Percentiles rank a stretch among this genome's conserved stretches.
Conservation (phyloP, 2,113 vertebrate species). For the Chauna torquata region DNA sequence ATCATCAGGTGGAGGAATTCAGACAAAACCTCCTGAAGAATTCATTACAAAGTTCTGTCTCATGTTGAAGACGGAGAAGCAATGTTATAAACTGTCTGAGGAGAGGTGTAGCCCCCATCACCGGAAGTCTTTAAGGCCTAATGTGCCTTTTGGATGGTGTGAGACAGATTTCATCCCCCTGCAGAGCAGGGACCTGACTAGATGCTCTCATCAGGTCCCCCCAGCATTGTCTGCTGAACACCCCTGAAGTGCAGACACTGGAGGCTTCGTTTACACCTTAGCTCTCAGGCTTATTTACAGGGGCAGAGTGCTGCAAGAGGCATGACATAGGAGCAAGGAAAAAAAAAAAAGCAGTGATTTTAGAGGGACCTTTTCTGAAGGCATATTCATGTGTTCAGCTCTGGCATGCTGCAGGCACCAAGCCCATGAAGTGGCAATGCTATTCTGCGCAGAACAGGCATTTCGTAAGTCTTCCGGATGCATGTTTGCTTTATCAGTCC, state of each 20-base stretch:
- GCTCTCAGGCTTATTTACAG: neutral
- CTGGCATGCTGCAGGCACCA: neutral
- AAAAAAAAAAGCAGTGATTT: accelerated
- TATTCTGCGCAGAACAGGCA: neutral
- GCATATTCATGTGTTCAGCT: neutral
- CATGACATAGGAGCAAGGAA: neutral
- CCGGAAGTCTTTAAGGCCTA: neutral
- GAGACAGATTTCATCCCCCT: neutral
- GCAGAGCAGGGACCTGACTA: neutral
- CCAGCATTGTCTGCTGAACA: neutral
- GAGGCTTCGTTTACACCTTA: neutral
- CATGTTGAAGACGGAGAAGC: neutral
- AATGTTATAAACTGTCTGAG: accelerated
- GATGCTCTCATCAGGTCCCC: neutral
- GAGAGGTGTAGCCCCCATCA: accelerated
- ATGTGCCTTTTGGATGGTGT: neutral
- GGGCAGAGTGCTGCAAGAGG: neutral
- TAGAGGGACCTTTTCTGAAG: neutral
- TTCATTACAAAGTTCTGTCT: neutral
- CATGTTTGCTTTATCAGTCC: neutral
- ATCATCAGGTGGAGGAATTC: neutral
- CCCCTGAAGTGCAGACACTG: neutral
- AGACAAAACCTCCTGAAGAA: neutral
- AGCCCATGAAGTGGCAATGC: neutral
- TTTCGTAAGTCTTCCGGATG: neutral